phyloP scores from a whole-genome alignment of 2,113 vertebrate genomes.

The Rhinichthys klamathensis region DNA sequence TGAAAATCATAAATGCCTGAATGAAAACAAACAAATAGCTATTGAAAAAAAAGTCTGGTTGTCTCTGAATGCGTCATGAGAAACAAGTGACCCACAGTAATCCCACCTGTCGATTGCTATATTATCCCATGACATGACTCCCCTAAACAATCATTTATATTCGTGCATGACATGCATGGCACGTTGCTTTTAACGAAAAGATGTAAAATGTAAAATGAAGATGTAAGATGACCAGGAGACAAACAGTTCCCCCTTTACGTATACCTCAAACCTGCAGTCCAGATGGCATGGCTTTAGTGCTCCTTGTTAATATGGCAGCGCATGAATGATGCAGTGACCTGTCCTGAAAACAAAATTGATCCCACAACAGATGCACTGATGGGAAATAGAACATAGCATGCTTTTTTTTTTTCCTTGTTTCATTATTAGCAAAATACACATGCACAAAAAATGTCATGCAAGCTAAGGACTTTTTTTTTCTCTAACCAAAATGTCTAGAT shows the following conservation, averaged over 20 bases:
- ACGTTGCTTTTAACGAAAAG: not conserved
- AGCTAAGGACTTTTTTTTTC: not conserved
- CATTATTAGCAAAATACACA: too few species aligned
- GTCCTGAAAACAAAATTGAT: not conserved
- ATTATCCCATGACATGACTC: not conserved
- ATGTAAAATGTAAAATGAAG: constrained; percentile 35
- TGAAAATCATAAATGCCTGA: not conserved
- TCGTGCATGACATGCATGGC: not conserved
- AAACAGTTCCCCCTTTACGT: not conserved
- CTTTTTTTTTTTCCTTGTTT: too few species aligned
- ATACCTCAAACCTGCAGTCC: constrained; percentile 27
- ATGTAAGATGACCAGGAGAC: not conserved
- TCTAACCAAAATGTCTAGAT: constrained; percentile 1
- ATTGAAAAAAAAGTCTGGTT: not conserved
- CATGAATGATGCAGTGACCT: constrained; percentile 47
- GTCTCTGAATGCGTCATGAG: not conserved
- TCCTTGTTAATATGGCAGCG: constrained; percentile 43
- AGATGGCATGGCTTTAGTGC: constrained; percentile 32
- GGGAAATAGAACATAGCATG: not conserved
- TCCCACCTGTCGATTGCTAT: too few species aligned
- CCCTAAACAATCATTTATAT: not conserved
- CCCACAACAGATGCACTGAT: constrained; percentile 18
- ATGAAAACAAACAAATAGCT: not conserved
- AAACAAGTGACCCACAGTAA: not conserved
- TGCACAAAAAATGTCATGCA: too few species aligned